These are phyloP conservation scores for Falco peregrinus DNA, from an alignment of 2,797 vertebrate species.

Conservation along the genomic window DNA sequence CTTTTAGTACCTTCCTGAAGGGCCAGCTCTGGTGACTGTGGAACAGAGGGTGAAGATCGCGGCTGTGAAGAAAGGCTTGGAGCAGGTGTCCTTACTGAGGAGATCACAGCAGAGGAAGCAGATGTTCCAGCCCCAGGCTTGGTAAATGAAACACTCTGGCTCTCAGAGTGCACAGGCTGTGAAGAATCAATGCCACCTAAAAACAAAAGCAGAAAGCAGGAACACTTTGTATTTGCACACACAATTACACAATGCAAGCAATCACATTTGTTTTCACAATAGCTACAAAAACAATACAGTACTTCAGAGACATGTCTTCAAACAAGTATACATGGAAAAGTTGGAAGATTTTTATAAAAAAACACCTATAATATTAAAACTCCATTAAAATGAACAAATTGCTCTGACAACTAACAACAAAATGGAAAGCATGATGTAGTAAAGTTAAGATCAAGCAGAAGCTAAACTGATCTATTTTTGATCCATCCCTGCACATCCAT, in stretches of 20 bases:
- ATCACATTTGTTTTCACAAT: not conserved
- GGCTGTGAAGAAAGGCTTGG: conserved; percentile 50
- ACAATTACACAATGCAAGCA: not conserved
- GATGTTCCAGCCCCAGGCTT: conserved; percentile 48
- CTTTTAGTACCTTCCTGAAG: conserved; percentile 76
- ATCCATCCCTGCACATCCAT: not conserved
- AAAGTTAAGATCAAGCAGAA: not conserved
- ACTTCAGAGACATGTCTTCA: not conserved
- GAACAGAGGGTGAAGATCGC: conserved; percentile 9
- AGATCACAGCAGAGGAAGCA: conserved; percentile 38
- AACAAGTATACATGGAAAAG: not conserved
- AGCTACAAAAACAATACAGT: not conserved
- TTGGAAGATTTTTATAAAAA: not conserved
- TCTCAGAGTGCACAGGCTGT: conserved; percentile 40
- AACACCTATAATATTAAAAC: not conserved
- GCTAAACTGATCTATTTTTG: not conserved
- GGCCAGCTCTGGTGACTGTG: conserved; percentile 43
- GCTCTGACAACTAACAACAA: not conserved
- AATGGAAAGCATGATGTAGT: not conserved
- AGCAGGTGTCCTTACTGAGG: conserved; percentile 38
- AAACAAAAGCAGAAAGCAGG: conserved; percentile 22
- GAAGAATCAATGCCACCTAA: conserved; percentile 58
- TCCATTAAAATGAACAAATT: not conserved
- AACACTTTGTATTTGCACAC: conserved; percentile 2
- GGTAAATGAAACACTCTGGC: conserved; percentile 55